Conservation (phyloP, 2,113 vertebrate species). For the Rallus limicola region DNA sequence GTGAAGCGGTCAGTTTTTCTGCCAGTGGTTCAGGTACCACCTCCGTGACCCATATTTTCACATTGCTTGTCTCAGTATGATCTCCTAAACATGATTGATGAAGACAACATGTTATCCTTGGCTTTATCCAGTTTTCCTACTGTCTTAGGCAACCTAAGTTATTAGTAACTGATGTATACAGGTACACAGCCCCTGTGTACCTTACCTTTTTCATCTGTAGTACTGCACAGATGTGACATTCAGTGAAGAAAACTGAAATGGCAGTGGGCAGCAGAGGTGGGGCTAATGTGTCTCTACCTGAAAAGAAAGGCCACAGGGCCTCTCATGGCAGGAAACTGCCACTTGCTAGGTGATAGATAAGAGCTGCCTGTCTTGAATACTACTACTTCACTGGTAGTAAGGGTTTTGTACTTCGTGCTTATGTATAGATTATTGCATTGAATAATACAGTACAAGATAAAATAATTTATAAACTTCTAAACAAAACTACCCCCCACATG, state of each 20-base stretch:
- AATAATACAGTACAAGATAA: background rate
- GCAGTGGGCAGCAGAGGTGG: background rate
- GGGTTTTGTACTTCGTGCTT: background rate
- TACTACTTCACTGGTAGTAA: background rate
- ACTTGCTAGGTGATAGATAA: background rate
- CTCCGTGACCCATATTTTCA: background rate
- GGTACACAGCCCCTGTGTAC: background rate
- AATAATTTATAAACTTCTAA: too few relatives aligned
- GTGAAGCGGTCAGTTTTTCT: background rate
- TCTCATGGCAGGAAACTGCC: background rate
- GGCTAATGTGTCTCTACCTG: background rate
- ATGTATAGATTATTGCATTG: background rate
- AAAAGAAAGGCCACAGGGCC: background rate
- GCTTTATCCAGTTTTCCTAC: background rate
- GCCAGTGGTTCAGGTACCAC: background rate
- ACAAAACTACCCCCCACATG: background rate
- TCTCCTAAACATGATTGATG: background rate
- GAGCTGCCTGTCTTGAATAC: background rate
- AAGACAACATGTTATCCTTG: background rate
- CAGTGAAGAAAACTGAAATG: background rate
- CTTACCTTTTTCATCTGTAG: background rate
- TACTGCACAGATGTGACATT: background rate
- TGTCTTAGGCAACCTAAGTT: background rate
- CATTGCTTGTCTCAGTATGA: background rate
- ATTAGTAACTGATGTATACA: background rate